These are phyloP conservation scores for Tribolium madens DNA, from an alignment of 1,140 invertebrate genomes.

Conservation along the genomic window DNA sequence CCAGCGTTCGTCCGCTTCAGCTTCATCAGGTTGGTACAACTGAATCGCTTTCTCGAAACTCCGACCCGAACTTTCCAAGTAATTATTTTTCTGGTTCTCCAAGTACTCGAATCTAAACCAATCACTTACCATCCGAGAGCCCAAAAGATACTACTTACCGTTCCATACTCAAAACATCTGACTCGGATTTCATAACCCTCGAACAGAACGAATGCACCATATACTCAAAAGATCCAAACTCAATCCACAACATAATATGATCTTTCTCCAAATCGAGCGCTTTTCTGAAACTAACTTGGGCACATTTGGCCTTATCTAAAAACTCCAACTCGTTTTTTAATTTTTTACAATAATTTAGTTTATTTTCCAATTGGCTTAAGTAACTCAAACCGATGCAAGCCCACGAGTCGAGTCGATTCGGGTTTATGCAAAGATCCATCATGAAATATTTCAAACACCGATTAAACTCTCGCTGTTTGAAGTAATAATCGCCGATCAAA, in stretches of 20 bases:
- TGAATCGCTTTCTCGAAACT: conserved; percentile 82
- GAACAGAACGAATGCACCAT: conserved; percentile 90
- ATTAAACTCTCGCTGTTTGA: conserved; percentile 83
- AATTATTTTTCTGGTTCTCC: conserved; percentile 81
- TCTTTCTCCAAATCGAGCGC: conserved; percentile 79
- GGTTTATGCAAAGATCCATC: conserved; percentile 84
- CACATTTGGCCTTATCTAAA: conserved; percentile 77
- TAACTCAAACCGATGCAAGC: conserved; percentile 88
- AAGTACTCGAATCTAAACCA: conserved; percentile 74
- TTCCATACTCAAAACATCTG: conserved; percentile 82
- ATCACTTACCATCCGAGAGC: background rate
- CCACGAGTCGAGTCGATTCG: conserved; percentile 89
- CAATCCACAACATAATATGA: conserved; percentile 86
- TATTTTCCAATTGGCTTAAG: conserved; percentile 82
- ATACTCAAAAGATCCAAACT: conserved; percentile 89
- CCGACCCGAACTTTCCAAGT: conserved; percentile 79
- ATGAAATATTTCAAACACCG: conserved; percentile 84
- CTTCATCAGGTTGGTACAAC: conserved; percentile 68
- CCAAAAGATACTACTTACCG: conserved; percentile 56
- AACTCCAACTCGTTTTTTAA: conserved; percentile 78
- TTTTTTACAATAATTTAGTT: conserved; percentile 81
- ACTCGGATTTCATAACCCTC: conserved; percentile 83
- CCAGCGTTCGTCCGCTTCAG: conserved; percentile 84
- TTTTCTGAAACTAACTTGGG: conserved; percentile 82
- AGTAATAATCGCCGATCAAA: conserved; percentile 91